A percentile compares a stretch with the other conserved stretches of the same genome.
Evolutionary conservation across 2,888 invertebrate genomes (phyloP).

Genomic region (Hybos culiciformis): DNA sequence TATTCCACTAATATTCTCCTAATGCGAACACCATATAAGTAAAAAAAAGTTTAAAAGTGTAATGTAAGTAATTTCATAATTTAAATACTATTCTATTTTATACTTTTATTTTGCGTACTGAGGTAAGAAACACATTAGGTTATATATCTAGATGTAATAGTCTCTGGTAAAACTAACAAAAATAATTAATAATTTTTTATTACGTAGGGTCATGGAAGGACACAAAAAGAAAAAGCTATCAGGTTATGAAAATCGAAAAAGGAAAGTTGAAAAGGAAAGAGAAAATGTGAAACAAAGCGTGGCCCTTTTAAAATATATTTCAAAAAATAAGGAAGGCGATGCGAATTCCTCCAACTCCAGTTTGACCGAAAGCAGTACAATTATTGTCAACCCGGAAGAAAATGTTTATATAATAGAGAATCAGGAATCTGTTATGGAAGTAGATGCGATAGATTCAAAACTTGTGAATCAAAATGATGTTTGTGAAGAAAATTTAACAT

Average conservation of each 20-base stretch:
- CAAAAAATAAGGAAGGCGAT: constrained; percentile 1
- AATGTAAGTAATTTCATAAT: too few species aligned
- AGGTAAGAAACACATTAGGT: background rate
- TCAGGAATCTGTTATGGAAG: background rate
- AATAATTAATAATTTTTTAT: background rate
- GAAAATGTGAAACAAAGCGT: constrained; percentile 4
- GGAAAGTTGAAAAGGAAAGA: background rate
- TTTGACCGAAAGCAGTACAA: constrained; percentile 1
- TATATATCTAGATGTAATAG: background rate
- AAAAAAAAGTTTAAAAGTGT: too few species aligned
- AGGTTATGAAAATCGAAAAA: constrained; percentile 3
- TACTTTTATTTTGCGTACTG: too few species aligned
- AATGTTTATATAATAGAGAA: background rate
- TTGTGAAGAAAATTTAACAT: background rate
- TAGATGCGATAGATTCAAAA: background rate
- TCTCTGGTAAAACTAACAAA: background rate
- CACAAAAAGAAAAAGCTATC: background rate
- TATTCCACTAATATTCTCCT: too few species aligned
- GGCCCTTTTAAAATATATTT: constrained; percentile 2
- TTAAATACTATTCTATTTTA: too few species aligned
- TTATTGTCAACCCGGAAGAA: background rate
- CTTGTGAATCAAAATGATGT: background rate
- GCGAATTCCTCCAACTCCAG: background rate
- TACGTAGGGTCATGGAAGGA: background rate
- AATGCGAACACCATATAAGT: too few species aligned